A percentile compares a stretch with the other conserved stretches of the same genome.
Evolutionary conservation across 2,888 invertebrate genomes (phyloP).

Genomic region (Brassicogethes aeneus): DNA sequence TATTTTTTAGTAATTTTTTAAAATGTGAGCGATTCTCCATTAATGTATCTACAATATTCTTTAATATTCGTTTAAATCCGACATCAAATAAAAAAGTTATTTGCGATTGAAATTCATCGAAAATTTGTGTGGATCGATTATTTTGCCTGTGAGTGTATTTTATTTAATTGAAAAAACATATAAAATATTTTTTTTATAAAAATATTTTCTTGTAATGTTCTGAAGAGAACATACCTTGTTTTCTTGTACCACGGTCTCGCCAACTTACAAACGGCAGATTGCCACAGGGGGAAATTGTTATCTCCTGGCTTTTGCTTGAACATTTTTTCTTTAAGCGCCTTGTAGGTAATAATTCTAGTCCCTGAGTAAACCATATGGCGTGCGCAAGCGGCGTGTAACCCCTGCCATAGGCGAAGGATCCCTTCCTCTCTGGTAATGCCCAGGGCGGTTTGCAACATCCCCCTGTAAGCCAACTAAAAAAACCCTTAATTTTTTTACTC

Average conservation of each 20-base stretch:
- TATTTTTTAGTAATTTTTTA: too few relatives aligned
- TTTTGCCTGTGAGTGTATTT: too few relatives aligned
- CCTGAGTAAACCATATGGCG: slow-evolving; percentile 81
- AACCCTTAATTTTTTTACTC: too few relatives aligned
- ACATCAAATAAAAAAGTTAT: too few relatives aligned
- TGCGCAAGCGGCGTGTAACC: slow-evolving; percentile 79
- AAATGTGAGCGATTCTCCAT: too few relatives aligned
- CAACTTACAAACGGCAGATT: slow-evolving; percentile 50
- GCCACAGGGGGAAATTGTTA: slow-evolving; percentile 59
- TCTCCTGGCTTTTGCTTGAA: slow-evolving; percentile 54
- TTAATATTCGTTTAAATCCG: too few relatives aligned
- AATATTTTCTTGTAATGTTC: neutral
- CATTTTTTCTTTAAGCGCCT: slow-evolving; percentile 63
- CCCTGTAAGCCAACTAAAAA: slow-evolving; percentile 58
- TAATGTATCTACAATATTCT: too few relatives aligned
- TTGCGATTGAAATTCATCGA: too few relatives aligned
- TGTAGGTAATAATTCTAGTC: slow-evolving; percentile 79
- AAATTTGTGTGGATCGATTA: too few relatives aligned
- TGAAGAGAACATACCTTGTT: neutral
- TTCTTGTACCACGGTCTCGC: neutral
- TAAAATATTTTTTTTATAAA: too few relatives aligned
- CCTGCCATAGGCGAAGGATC: slow-evolving; percentile 73
- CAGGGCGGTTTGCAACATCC: slow-evolving; percentile 72
- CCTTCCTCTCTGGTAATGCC: slow-evolving; percentile 85
- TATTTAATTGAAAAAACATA: too few relatives aligned